phyloP scores from a whole-genome alignment of 2,113 vertebrate genomes.

The Geococcyx californianus region DNA sequence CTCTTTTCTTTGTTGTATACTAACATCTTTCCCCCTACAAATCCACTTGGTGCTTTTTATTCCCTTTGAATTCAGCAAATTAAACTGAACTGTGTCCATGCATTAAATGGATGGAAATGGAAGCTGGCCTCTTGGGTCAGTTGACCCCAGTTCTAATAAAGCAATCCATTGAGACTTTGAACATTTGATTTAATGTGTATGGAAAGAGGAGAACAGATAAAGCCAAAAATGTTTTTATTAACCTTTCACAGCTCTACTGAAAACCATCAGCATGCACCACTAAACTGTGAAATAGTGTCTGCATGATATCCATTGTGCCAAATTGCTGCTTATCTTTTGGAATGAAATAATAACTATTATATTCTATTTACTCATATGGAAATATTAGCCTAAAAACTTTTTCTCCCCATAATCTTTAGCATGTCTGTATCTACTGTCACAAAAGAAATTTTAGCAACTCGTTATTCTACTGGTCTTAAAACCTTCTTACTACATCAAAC shows the following conservation, averaged over 20 bases:
- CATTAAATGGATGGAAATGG: constrained; percentile 76
- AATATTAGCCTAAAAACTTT: constrained; percentile 31
- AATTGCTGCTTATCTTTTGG: constrained; percentile 54
- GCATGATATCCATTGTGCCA: constrained; percentile 72
- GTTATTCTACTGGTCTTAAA: neutral
- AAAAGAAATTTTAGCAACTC: neutral
- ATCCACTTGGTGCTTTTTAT: constrained; percentile 6
- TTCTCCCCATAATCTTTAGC: neutral
- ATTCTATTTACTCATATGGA: constrained; percentile 41
- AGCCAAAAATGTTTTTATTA: constrained; percentile 84
- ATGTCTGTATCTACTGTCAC: neutral
- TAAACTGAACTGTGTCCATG: constrained; percentile 72
- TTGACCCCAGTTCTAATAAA: constrained; percentile 75
- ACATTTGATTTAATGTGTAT: constrained; percentile 80
- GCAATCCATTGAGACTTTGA: constrained; percentile 72
- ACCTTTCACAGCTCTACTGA: constrained; percentile 78
- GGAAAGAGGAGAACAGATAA: constrained; percentile 73
- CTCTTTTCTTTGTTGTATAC: constrained; percentile 37
- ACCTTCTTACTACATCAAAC: neutral
- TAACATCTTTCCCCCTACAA: neutral
- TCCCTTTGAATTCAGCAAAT: constrained; percentile 71
- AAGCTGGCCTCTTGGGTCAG: constrained; percentile 69
- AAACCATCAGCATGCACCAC: constrained; percentile 78
- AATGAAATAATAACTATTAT: constrained; percentile 65
- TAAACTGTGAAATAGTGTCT: constrained; percentile 88